A percentile compares a stretch with the other conserved stretches of the same genome.
phyloP scores from a whole-genome alignment of 2,113 vertebrate genomes.

The Elachura formosa region DNA sequence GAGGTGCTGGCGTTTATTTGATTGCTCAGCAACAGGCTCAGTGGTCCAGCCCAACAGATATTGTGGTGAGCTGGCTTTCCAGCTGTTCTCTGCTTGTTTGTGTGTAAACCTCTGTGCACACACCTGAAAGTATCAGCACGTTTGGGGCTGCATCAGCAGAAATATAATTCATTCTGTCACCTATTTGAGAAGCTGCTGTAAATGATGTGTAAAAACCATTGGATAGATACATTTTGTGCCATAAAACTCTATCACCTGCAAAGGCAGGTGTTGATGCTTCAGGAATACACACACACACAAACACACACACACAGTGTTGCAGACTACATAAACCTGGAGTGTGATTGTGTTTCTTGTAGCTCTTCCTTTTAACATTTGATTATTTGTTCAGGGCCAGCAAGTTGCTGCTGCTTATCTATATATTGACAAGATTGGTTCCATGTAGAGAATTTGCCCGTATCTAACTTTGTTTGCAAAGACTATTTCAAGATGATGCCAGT shows the following conservation, averaged over 20 bases:
- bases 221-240: background rate
- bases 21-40: background rate
- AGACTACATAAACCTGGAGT: background rate
- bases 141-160: background rate
- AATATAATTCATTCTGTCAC: background rate
- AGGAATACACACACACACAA: background rate
- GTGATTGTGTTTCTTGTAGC: background rate
- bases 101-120: background rate
- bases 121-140: background rate
- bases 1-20: background rate
- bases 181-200: background rate
- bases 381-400: background rate
- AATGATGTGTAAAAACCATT: background rate
- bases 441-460: background rate
- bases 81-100: background rate
- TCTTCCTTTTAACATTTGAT: background rate
- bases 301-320: background rate
- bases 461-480: conserved; percentile 43
- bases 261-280: conserved; percentile 17
- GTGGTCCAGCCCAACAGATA: background rate
- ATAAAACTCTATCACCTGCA: background rate
- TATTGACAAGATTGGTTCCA: conserved; percentile 10
- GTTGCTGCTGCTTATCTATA: conserved; percentile 5
- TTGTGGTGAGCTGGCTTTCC: background rate
- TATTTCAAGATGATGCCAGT: conserved; percentile 15